Evolutionary conservation across 92 coral and sea anemone species (phyloP).

Genomic region (Parazoanthus darwini): DNA sequence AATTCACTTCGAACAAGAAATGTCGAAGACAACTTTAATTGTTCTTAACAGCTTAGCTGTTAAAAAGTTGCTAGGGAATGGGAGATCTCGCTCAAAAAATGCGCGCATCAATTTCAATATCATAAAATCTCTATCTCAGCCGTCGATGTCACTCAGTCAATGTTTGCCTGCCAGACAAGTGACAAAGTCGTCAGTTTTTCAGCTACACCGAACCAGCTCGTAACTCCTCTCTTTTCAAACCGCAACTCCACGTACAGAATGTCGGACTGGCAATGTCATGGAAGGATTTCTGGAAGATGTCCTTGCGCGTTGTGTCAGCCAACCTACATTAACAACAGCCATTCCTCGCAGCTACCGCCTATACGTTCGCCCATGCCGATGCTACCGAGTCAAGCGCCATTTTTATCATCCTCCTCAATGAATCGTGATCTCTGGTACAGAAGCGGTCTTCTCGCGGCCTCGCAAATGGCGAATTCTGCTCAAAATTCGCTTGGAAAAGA

Average conservation of each 20-base stretch:
- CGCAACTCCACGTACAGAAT: neutral
- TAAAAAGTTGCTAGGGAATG: slow-evolving; percentile 45
- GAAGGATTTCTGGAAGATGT: slow-evolving; percentile 26
- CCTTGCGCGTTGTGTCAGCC: slow-evolving; percentile 30
- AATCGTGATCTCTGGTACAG: slow-evolving; percentile 38
- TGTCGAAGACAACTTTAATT: slow-evolving; percentile 21
- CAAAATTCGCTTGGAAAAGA: slow-evolving; percentile 30
- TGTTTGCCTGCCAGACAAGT: slow-evolving; percentile 26
- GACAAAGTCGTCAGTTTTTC: slow-evolving; percentile 9
- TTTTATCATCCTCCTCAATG: slow-evolving; percentile 24
- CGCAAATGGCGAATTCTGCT: slow-evolving; percentile 13
- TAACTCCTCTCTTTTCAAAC: neutral
- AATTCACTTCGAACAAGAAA: neutral
- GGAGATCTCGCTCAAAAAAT: slow-evolving; percentile 16
- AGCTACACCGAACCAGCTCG: neutral
- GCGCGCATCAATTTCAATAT: slow-evolving; percentile 39
- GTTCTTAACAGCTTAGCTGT: slow-evolving; percentile 21
- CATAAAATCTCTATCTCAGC: slow-evolving; percentile 25
- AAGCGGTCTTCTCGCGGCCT: slow-evolving; percentile 25
- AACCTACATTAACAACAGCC: slow-evolving; percentile 12
- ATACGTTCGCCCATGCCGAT: slow-evolving; percentile 30
- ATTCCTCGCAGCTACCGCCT: slow-evolving; percentile 4
- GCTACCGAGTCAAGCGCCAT: slow-evolving; percentile 34
- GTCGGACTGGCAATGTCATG: slow-evolving; percentile 42
- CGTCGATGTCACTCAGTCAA: slow-evolving; percentile 39